These are phyloP conservation scores for Bombus picipes DNA, from an alignment of 1,140 invertebrate genomes.

Conservation along the genomic window DNA sequence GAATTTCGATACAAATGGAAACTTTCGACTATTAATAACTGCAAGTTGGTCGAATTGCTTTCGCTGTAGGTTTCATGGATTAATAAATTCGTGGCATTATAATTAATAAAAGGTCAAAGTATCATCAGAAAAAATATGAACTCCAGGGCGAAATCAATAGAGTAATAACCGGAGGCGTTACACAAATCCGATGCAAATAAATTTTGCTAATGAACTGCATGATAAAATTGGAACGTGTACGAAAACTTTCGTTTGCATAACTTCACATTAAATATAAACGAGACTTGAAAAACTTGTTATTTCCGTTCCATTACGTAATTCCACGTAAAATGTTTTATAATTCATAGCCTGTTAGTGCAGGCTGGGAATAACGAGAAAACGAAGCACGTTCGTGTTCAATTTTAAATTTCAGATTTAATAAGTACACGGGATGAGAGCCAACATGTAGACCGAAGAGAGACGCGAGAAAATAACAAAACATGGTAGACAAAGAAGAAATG, in stretches of 20 bases:
- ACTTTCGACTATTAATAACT: too few relatives aligned
- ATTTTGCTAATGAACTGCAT: background rate
- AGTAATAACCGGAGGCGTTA: background rate
- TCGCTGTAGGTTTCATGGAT: too few relatives aligned
- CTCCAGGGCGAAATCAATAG: background rate
- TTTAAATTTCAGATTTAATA: conserved; percentile 22
- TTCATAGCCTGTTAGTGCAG: background rate
- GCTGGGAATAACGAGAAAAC: background rate
- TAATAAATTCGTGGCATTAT: too few relatives aligned
- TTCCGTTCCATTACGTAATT: background rate
- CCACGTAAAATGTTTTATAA: background rate
- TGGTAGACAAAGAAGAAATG: conserved; percentile 67
- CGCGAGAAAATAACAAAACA: conserved; percentile 36
- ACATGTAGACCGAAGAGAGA: conserved; percentile 11
- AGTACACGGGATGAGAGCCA: background rate
- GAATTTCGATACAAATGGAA: background rate
- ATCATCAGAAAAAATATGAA: background rate
- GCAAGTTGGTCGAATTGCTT: too few relatives aligned
- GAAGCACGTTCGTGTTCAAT: background rate
- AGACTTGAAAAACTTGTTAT: background rate
- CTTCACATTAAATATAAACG: too few relatives aligned
- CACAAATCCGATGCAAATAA: too few relatives aligned
- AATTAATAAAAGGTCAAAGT: too few relatives aligned
- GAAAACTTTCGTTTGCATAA: background rate
- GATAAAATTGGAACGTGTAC: too few relatives aligned